Conservation (phyloP, 2,888 invertebrate genomes). For the Agrotis puta region DNA sequence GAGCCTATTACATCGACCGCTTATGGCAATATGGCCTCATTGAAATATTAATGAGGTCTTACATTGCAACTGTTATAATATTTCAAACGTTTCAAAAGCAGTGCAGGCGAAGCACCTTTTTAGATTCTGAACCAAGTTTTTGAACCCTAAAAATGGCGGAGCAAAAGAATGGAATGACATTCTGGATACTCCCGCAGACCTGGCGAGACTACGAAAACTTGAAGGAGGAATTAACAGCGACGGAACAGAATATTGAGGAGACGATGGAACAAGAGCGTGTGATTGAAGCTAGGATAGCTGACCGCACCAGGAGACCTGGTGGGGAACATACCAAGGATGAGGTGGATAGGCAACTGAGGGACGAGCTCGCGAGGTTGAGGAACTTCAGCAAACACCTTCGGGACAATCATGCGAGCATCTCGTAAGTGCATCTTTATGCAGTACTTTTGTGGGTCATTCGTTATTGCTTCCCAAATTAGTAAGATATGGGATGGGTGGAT, state of each 20-base stretch:
- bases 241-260: conserved; percentile 93
- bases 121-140: background rate
- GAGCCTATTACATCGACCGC: conserved; percentile 12
- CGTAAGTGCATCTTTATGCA: conserved; percentile 78
- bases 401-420: conserved; percentile 91
- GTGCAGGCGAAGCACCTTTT: background rate
- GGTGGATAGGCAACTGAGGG: conserved; percentile 91
- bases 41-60: conserved; percentile 8
- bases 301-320: conserved; percentile 92
- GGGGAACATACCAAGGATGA: conserved; percentile 93
- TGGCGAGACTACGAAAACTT: conserved; percentile 93
- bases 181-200: conserved; percentile 81
- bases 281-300: conserved; percentile 93
- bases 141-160: background rate
- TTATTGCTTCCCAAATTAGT: background rate
- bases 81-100: conserved; percentile 1
- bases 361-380: conserved; percentile 91
- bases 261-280: conserved; percentile 93
- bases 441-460: background rate
- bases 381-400: conserved; percentile 91
- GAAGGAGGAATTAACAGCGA: conserved; percentile 92
- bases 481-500: no score
- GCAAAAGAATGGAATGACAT: background rate
- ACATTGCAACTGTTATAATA: background rate
- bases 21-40: background rate